Evolutionary conservation across 1,140 invertebrate genomes (phyloP).

Genomic region (Rhagoletis zephyria): DNA sequence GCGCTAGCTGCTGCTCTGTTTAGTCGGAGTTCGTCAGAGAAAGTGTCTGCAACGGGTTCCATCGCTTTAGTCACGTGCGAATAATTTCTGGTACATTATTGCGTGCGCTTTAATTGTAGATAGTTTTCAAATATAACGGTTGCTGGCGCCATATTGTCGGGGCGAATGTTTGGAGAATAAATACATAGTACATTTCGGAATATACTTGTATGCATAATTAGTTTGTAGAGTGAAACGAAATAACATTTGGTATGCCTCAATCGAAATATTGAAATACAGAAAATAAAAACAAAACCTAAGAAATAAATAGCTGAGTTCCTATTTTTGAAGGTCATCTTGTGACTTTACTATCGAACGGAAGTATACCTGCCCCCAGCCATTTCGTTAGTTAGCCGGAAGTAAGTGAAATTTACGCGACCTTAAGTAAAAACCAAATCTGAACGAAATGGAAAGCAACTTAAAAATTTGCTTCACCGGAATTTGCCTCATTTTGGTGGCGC

Average conservation of each 20-base stretch:
- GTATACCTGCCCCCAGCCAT: background rate
- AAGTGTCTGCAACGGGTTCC: conserved; percentile 43
- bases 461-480: conserved; percentile 1
- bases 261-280: no score
- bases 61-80: background rate
- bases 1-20: background rate
- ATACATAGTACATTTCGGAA: background rate
- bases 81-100: background rate
- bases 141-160: background rate
- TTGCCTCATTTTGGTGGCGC: conserved; percentile 2
- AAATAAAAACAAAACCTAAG: background rate
- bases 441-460: background rate
- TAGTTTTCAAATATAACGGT: conserved; percentile 13
- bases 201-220: no score
- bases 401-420: background rate
- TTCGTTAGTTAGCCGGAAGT: background rate
- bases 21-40: conserved; percentile 41
- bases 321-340: background rate
- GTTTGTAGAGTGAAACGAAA: no score
- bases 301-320: background rate
- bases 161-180: background rate
- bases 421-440: no score
- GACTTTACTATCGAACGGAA: background rate
- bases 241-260: no score
- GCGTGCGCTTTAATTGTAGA: background rate